These are phyloP conservation scores for Spilosoma lubricipeda DNA, from an alignment of 2,888 invertebrate species.

Conservation along the genomic window DNA sequence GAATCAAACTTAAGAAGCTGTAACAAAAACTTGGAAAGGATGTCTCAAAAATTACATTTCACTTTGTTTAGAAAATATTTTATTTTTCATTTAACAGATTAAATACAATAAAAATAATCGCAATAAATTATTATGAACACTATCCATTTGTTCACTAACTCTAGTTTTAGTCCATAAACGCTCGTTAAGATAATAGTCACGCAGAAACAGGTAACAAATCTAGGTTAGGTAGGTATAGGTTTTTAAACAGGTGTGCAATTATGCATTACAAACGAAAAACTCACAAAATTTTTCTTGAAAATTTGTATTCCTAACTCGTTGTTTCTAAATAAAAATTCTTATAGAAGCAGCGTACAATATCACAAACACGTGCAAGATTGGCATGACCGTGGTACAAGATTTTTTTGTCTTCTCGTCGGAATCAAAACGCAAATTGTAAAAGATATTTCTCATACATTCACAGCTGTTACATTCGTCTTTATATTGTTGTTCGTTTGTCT, in stretches of 20 bases:
- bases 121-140: not conserved
- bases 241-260: slow-evolving; percentile 11
- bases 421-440: slow-evolving; percentile 21
- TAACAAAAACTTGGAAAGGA: too few species aligned
- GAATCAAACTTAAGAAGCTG: not conserved
- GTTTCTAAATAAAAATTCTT: slow-evolving; percentile 36
- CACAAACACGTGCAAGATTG: slow-evolving; percentile 35
- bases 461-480: slow-evolving; percentile 6
- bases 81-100: not conserved
- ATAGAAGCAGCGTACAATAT: slow-evolving; percentile 23
- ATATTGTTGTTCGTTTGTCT: slow-evolving; percentile 10
- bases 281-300: slow-evolving; percentile 22
- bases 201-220: slow-evolving; percentile 7
- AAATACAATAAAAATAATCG: not conserved
- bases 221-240: too few species aligned
- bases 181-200: slow-evolving; percentile 14
- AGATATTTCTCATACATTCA: slow-evolving; percentile 17
- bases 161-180: not conserved
- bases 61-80: too few species aligned
- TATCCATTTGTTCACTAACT: not conserved
- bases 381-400: slow-evolving; percentile 13
- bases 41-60: too few species aligned
- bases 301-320: slow-evolving; percentile 43
- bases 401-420: slow-evolving; percentile 22
- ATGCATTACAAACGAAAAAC: slow-evolving; percentile 13